Conservation (phyloP, 2,113 vertebrate genomes). For the Archocentrus centrarchus region DNA sequence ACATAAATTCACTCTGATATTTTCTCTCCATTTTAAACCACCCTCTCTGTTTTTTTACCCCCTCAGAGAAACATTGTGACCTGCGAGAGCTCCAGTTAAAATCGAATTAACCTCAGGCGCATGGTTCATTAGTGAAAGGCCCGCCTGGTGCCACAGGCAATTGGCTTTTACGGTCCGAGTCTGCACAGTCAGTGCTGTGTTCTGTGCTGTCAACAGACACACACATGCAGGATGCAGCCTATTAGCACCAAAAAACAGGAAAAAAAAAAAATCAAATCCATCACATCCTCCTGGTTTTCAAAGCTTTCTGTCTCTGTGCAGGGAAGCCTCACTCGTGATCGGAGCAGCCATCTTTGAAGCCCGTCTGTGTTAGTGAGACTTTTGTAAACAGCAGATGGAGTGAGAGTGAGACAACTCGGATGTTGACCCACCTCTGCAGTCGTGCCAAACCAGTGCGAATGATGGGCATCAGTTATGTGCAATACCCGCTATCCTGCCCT, state of each 20-base stretch:
- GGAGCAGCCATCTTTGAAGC: neutral
- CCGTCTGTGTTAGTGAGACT: neutral
- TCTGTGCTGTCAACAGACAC: neutral
- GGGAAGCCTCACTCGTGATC: neutral
- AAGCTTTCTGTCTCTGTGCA: neutral
- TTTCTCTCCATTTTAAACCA: neutral
- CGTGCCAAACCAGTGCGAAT: too few species aligned
- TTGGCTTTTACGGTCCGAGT: slow-evolving; percentile 20
- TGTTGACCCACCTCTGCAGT: neutral
- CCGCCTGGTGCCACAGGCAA: slow-evolving; percentile 40
- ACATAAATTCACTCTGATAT: slow-evolving; percentile 2
- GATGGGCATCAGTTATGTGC: too few species aligned
- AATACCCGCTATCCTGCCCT: too few species aligned
- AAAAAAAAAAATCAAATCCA: neutral
- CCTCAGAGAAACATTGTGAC: slow-evolving; percentile 5
- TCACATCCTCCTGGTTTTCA: neutral
- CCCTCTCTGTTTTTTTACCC: neutral
- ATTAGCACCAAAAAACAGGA: slow-evolving; percentile 5
- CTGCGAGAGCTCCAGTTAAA: neutral
- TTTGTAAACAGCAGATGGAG: neutral
- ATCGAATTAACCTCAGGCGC: slow-evolving; percentile 50
- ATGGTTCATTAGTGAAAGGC: slow-evolving; percentile 44
- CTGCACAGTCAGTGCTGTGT: neutral
- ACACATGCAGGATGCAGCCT: slow-evolving; percentile 1
- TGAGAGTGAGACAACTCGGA: neutral